phyloP scores from a whole-genome alignment of 2,113 vertebrate species.

The Turdus rufiventris region DNA sequence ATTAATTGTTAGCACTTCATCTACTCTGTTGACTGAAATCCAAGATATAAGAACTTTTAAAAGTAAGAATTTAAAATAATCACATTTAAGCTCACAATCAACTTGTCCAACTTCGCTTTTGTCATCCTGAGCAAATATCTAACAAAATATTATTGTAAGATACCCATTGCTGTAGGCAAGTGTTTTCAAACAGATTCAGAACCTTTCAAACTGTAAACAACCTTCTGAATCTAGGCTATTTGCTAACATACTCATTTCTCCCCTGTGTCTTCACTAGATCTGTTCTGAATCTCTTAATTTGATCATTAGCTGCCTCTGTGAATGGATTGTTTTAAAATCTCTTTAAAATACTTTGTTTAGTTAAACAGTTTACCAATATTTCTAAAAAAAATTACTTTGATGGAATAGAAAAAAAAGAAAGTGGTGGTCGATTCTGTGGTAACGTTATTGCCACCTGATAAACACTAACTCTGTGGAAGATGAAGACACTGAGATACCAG shows the following conservation, averaged over 20 bases:
- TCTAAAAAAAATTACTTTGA: not conserved
- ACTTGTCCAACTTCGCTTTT: not conserved
- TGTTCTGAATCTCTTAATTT: not conserved
- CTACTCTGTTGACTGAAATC: not conserved
- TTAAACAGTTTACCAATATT: not conserved
- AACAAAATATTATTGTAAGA: not conserved
- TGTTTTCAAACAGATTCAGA: not conserved
- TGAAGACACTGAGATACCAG: not conserved
- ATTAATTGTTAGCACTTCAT: not conserved
- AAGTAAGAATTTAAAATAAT: not conserved
- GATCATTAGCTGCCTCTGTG: not conserved
- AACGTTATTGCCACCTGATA: not conserved
- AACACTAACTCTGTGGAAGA: not conserved
- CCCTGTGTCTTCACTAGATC: not conserved
- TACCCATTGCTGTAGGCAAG: not conserved
- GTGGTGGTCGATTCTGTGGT: not conserved
- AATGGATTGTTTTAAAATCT: not conserved
- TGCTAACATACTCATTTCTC: not conserved
- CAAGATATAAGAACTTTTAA: not conserved
- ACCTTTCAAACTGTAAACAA: not conserved
- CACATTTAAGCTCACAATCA: not conserved
- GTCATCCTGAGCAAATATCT: not conserved
- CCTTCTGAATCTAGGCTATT: not conserved
- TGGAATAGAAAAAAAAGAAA: not conserved
- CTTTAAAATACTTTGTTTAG: not conserved